Percentiles rank a stretch among this genome's conserved stretches.
Conservation (phyloP, 2,888 invertebrate genomes). For the Hesperia comma region DNA sequence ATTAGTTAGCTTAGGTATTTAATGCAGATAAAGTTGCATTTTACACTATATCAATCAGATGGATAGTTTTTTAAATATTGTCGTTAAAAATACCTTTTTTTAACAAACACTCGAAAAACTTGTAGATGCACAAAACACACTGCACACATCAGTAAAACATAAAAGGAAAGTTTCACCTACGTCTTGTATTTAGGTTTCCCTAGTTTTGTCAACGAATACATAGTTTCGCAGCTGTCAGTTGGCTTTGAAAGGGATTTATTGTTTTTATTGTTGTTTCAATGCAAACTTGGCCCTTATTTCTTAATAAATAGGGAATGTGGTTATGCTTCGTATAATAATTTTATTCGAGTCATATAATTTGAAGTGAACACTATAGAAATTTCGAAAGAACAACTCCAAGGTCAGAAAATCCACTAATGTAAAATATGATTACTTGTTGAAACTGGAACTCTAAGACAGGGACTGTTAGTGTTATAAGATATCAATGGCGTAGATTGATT, state of each 20-base stretch:
- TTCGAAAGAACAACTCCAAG: background rate
- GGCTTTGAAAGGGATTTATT: conserved; percentile 81
- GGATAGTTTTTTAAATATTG: too few species aligned
- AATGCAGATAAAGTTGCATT: too few species aligned
- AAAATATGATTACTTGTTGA: background rate
- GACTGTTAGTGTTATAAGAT: too few species aligned
- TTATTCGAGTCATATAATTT: conserved; percentile 6
- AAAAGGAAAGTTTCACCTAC: background rate
- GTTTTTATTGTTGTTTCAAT: conserved; percentile 81
- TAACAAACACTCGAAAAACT: too few species aligned
- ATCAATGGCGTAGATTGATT: too few species aligned
- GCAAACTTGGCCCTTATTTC: conserved; percentile 51
- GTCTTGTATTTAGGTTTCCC: conserved; percentile 45
- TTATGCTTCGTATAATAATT: background rate
- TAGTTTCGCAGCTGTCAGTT: conserved; percentile 81
- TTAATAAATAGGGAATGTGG: conserved; percentile 17
- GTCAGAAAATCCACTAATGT: background rate
- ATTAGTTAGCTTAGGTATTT: too few species aligned
- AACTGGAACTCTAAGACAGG: too few species aligned
- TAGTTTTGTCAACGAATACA: conserved; percentile 66
- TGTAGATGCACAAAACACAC: too few species aligned
- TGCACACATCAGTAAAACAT: background rate
- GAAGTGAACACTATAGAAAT: conserved; percentile 2
- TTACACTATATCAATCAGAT: too few species aligned
- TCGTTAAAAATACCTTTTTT: too few species aligned